A percentile compares a stretch with the other conserved stretches of the same genome.
Conservation (phyloP, 2,797 vertebrate species). For the Schizopygopsis pylzovi region DNA sequence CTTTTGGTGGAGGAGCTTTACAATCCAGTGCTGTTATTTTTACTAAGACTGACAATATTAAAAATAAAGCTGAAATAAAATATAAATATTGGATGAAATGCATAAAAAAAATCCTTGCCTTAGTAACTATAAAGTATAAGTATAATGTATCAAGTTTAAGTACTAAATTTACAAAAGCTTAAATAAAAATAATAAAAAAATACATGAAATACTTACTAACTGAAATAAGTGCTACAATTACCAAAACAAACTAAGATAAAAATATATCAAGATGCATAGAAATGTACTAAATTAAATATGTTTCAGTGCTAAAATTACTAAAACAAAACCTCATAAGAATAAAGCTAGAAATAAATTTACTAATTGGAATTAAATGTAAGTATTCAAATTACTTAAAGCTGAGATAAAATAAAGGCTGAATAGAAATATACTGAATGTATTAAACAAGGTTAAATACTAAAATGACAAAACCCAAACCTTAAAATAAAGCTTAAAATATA, state of each 20-base stretch:
- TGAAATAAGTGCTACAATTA: background rate
- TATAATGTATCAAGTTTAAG: background rate
- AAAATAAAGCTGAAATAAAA: background rate
- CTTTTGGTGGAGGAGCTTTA: background rate
- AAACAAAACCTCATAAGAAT: background rate
- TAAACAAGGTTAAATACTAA: background rate
- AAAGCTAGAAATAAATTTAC: background rate
- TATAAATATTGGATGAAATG: background rate
- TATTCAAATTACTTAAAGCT: background rate
- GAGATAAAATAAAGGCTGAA: background rate
- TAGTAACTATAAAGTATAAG: background rate
- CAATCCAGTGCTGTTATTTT: background rate
- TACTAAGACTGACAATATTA: background rate
- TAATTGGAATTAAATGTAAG: background rate
- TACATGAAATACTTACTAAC: background rate
- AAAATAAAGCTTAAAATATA: no score
- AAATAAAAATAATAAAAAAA: background rate
- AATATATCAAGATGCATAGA: background rate
- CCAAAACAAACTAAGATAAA: background rate
- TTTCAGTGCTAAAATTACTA: background rate
- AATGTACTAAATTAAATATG: background rate
- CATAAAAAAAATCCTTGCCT: background rate
- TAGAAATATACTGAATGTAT: background rate
- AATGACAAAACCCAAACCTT: background rate
- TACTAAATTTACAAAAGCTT: background rate